Conservation (phyloP, 1,140 invertebrate species). For the Listronotus bonariensis region DNA sequence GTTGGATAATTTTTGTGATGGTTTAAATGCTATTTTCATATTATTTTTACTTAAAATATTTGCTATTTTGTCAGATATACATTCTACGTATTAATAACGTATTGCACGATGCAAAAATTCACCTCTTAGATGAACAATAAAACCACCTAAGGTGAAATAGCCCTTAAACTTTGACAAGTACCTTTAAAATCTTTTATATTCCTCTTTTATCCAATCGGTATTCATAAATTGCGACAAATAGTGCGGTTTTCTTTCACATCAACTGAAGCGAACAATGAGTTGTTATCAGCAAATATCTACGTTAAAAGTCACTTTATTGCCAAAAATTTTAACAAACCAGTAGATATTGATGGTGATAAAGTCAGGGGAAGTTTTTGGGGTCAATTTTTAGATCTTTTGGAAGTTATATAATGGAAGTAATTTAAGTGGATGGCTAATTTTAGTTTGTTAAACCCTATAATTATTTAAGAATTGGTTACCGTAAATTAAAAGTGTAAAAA, state of each 20-base stretch:
- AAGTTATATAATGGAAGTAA: too few species aligned
- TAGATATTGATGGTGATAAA: neutral
- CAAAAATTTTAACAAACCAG: slow-evolving; percentile 3
- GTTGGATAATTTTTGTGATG: too few species aligned
- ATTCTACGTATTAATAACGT: too few species aligned
- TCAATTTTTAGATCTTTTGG: too few species aligned
- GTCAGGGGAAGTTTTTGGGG: too few species aligned
- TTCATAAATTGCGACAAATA: slow-evolving; percentile 18
- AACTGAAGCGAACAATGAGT: slow-evolving; percentile 16
- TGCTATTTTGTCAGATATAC: too few species aligned
- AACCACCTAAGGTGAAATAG: slow-evolving; percentile 21
- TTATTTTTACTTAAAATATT: too few species aligned
- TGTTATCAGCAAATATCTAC: slow-evolving; percentile 23
- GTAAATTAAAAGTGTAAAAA: too few species aligned
- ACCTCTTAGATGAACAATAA: neutral
- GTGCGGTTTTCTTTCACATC: slow-evolving; percentile 15
- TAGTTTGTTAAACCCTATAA: too few species aligned
- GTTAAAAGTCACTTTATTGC: slow-evolving; percentile 20
- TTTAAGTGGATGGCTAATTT: too few species aligned
- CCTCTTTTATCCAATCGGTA: slow-evolving; percentile 6
- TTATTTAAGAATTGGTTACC: too few species aligned
- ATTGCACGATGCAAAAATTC: slow-evolving; percentile 14
- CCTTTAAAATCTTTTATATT: slow-evolving; percentile 18
- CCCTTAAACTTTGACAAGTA: slow-evolving; percentile 8
- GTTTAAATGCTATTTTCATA: too few species aligned